A percentile compares a stretch with the other conserved stretches of the same genome.
These are phyloP conservation scores for Galerucella nymphaeae DNA, from an alignment of 2,888 invertebrate species.

Conservation along the genomic window DNA sequence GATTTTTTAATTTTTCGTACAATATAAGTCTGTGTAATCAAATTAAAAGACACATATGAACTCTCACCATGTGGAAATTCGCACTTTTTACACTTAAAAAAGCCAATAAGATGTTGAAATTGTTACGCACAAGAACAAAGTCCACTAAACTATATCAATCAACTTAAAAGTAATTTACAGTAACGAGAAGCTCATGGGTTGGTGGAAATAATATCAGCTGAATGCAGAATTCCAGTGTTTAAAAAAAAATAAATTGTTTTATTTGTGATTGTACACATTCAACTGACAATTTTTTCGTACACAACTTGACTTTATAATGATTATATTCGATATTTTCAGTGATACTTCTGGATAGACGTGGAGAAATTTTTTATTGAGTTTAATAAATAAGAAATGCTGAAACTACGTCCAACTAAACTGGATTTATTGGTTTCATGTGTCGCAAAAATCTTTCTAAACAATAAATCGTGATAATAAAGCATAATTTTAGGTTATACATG, in stretches of 20 bases:
- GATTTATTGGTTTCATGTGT: too few species aligned
- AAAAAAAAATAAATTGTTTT: slow-evolving; percentile 3
- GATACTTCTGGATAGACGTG: not conserved
- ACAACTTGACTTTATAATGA: not conserved
- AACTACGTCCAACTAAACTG: too few species aligned
- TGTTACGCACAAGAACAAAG: not conserved
- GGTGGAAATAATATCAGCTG: slow-evolving; percentile 5
- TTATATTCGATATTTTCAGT: not conserved
- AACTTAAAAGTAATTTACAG: not conserved
- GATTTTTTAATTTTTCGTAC: not conserved
- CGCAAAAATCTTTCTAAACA: too few species aligned
- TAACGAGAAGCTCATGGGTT: not conserved
- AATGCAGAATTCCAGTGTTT: slow-evolving; percentile 3
- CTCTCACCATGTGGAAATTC: not conserved
- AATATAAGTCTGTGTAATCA: not conserved
- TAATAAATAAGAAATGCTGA: too few species aligned
- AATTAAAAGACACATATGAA: not conserved
- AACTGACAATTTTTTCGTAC: not conserved
- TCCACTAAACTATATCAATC: not conserved
- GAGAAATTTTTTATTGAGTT: not conserved
- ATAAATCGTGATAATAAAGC: too few species aligned
- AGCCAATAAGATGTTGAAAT: not conserved
- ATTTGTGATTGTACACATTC: not conserved
- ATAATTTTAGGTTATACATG: too few species aligned
- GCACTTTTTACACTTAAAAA: not conserved